Percentiles rank a stretch among this genome's conserved stretches.
Conservation (phyloP, 2,113 vertebrate species). For the Capra hircus region DNA sequence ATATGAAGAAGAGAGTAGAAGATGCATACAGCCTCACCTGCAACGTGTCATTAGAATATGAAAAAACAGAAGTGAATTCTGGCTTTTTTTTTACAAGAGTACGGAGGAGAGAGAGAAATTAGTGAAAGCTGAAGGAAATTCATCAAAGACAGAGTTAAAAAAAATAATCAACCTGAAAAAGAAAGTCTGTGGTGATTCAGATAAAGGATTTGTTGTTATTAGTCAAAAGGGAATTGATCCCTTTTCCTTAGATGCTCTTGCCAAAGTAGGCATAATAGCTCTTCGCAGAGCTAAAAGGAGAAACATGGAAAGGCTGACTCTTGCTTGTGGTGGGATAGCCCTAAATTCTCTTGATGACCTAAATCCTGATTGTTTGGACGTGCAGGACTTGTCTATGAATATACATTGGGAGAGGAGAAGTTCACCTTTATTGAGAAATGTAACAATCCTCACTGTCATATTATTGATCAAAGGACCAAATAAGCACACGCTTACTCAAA, state of each 20-base stretch:
- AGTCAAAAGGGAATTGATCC: neutral
- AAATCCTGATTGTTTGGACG: neutral
- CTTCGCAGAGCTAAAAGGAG: neutral
- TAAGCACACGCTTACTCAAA: neutral
- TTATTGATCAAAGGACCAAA: neutral
- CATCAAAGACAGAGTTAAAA: neutral
- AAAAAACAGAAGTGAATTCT: neutral
- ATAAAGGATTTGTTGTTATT: neutral
- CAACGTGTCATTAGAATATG: neutral
- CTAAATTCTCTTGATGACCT: neutral
- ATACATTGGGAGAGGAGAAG: neutral
- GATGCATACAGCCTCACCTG: neutral
- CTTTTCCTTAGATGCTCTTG: neutral
- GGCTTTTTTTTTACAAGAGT: neutral
- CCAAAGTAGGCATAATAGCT: neutral
- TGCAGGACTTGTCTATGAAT: neutral
- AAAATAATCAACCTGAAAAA: neutral
- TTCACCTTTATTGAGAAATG: neutral
- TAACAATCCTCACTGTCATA: neutral
- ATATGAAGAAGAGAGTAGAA: neutral
- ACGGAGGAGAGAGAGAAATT: neutral
- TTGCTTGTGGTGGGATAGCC: neutral
- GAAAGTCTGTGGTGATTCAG: neutral
- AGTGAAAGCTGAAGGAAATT: neutral
- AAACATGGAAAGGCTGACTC: neutral